Conservation (phyloP, 2,113 vertebrate genomes). For the Chaenocephalus aceratus region DNA sequence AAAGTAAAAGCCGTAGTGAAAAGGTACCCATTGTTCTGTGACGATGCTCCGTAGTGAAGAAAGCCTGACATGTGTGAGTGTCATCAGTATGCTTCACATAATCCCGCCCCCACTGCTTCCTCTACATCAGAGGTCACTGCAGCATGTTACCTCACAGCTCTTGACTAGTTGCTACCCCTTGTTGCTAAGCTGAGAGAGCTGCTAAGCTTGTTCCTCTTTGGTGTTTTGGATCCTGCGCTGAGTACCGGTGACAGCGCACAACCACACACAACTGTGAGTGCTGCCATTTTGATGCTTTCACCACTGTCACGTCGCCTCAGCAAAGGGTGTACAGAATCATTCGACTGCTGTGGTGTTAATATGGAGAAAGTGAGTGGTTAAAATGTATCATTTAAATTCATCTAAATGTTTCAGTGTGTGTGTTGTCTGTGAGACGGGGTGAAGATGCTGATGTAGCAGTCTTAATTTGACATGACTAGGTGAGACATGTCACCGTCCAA, state of each 20-base stretch:
- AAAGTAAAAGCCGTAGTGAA: neutral
- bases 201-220: conserved; percentile 60
- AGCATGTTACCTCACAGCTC: conserved; percentile 64
- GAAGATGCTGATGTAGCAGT: conserved; percentile 23
- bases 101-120: conserved; percentile 55
- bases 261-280: conserved; percentile 25
- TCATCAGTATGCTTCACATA: conserved; percentile 58
- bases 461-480: conserved; percentile 26
- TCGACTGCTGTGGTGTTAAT: conserved; percentile 6
- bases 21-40: conserved; percentile 34
- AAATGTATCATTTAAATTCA: neutral
- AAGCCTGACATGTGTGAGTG: conserved; percentile 45
- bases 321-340: conserved; percentile 1
- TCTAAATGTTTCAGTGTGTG: neutral
- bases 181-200: conserved; percentile 77
- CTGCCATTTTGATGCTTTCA: conserved; percentile 68
- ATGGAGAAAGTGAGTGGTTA: neutral
- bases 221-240: conserved; percentile 55
- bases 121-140: conserved; percentile 73
- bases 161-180: conserved; percentile 74
- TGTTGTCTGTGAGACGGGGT: neutral
- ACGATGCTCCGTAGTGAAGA: conserved; percentile 15
- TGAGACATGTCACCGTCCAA: conserved; percentile 9
- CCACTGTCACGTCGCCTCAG: conserved; percentile 13
- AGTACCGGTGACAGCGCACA: conserved; percentile 48